Base-by-base conservation (phyloP, 2,113 vertebrate species). In the Epinephelus fuscoguttatus region DNA sequence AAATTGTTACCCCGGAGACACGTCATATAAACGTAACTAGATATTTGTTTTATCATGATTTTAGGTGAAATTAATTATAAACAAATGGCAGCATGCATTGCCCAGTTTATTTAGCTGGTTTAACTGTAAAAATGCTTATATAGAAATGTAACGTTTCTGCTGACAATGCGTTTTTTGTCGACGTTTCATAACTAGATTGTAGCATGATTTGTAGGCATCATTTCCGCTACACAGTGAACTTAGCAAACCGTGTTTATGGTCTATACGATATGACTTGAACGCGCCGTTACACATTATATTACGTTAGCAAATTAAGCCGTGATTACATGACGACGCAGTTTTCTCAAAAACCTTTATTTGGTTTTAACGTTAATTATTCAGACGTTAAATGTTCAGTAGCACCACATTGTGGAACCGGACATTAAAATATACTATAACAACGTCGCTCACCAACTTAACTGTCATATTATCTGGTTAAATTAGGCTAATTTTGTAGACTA, bases 321-420 rank as follows among this genome's bases (percentile, higher is more conserved):
- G 42, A 45, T 45, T 19, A 33, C 27, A 62, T 11, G 21, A 13
- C 7, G 0, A 53, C 10, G 1, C 2, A 14, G 3, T 62, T 52
- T 45, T 11, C 10, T 47, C 27, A 37, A 61, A 55, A 0, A 19
- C 0, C 6, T 42, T 60, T 21, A 15, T n/a, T 73, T 50, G 6
- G 2, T 11, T 30, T 57, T 59, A 21, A 23, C 2, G 56, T n/a
- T 4, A 7, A 40, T 50, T n/a, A 10, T 33, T 78, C 6, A 17
- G 4, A 45, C 0, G 5, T 13, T 7, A 77, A 12, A 30, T 25
- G 6, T 25, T 23, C 1, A 45, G 6, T 19, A 17, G n/a, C 3
- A 30, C 0, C 8, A 30, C 61, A 8, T 0, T 7, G 7, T 23
- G 21, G 11, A 0, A 7, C 1, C 4, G 11, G 11, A 19, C 17